A percentile compares a stretch with the other conserved stretches of the same genome.
These are phyloP conservation scores for Xestia rhomboidea DNA, from an alignment of 2,888 invertebrate genomes.

Conservation along the genomic window DNA sequence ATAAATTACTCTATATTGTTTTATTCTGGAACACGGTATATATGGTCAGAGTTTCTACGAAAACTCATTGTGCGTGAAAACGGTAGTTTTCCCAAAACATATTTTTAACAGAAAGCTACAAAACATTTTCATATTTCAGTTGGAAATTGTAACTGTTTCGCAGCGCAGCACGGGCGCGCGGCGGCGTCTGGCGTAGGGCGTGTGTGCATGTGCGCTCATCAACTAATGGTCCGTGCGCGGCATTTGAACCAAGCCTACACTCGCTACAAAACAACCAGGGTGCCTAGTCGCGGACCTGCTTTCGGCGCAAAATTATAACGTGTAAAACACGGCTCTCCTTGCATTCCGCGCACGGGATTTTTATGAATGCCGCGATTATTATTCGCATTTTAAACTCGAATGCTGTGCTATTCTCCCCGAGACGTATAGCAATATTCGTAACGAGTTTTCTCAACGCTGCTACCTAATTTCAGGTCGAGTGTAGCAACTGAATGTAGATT, in stretches of 20 bases:
- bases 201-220: constrained; percentile 89
- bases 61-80: constrained; percentile 89
- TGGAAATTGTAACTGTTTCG: constrained; percentile 88
- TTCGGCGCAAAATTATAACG: constrained; percentile 90
- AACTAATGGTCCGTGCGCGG: constrained; percentile 91
- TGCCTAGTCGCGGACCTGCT: constrained; percentile 85
- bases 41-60: constrained; percentile 82
- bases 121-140: constrained; percentile 89
- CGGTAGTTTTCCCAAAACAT: constrained; percentile 87
- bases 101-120: constrained; percentile 86
- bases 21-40: constrained; percentile 60
- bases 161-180: constrained; percentile 60
- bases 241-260: constrained; percentile 90
- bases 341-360: constrained; percentile 89
- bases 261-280: constrained; percentile 87
- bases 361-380: constrained; percentile 90
- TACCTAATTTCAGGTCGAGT: constrained; percentile 89
- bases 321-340: constrained; percentile 90
- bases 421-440: constrained; percentile 90
- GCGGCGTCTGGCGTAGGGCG: constrained; percentile 80
- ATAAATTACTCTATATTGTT: constrained; percentile 65
- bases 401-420: constrained; percentile 88
- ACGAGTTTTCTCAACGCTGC: constrained; percentile 89
- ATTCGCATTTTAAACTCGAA: constrained; percentile 91
- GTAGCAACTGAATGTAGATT: constrained; percentile 74